A percentile compares a stretch with the other conserved stretches of the same genome.
Conservation (phyloP, 2,888 invertebrate species). For the Thera britannica region DNA sequence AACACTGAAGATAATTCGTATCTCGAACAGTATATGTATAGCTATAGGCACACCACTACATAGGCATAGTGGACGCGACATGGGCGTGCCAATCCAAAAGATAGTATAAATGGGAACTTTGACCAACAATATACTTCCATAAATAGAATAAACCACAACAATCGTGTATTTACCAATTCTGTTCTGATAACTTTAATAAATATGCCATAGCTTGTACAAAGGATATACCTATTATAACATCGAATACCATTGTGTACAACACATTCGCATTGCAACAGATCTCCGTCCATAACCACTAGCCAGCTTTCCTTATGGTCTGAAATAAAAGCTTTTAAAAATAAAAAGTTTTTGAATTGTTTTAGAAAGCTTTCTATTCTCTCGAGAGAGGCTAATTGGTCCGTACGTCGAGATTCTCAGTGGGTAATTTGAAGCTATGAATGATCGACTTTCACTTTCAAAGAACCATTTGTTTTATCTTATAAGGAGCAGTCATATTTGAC, state of each 20-base stretch:
- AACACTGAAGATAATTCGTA: conserved; percentile 49
- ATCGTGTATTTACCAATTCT: conserved; percentile 13
- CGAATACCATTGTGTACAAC: conserved; percentile 4
- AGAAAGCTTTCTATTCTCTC: not conserved
- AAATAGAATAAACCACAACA: conserved; percentile 21
- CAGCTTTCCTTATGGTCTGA: conserved; percentile 13
- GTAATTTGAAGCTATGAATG: conserved; percentile 3
- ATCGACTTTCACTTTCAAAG: conserved; percentile 19
- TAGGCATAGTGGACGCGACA: conserved; percentile 20
- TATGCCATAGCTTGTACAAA: not conserved
- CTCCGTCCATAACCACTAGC: conserved; percentile 5
- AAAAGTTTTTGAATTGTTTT: conserved; percentile 3
- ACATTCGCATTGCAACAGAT: conserved; percentile 8
- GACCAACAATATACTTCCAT: conserved; percentile 42
- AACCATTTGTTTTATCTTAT: not conserved
- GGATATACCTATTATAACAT: not conserved
- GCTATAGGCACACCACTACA: not conserved
- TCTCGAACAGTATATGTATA: conserved; percentile 12
- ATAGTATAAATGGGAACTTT: conserved; percentile 52
- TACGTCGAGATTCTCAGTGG: not conserved
- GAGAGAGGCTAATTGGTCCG: conserved; percentile 7
- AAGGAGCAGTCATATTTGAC: not conserved
- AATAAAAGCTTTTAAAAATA: conserved; percentile 14
- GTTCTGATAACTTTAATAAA: conserved; percentile 1
- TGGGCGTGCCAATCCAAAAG: conserved; percentile 39